Percentiles rank a stretch among this genome's conserved stretches.
Evolutionary conservation across 2,797 vertebrate genomes (phyloP).

Genomic region (Balearica regulorum): DNA sequence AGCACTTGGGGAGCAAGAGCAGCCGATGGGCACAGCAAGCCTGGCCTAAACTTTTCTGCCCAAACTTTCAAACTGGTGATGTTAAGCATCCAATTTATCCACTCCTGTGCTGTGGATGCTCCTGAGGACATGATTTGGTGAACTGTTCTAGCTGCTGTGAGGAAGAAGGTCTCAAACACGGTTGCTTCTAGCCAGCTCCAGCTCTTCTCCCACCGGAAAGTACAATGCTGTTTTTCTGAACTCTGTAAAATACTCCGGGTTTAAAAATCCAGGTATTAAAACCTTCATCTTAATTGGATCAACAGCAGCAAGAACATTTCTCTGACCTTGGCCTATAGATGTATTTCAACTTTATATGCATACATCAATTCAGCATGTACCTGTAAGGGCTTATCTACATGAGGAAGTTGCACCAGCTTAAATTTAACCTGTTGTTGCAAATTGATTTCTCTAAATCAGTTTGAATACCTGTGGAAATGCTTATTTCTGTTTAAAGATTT

Average conservation of each 20-base stretch:
- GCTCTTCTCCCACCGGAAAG: neutral
- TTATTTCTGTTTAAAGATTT: constrained; percentile 8
- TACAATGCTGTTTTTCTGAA: neutral
- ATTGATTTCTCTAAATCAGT: constrained; percentile 30
- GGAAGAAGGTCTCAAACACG: neutral
- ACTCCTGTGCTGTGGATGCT: neutral
- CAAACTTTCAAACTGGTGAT: neutral
- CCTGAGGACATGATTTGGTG: neutral
- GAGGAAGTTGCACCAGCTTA: neutral
- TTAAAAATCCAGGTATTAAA: neutral
- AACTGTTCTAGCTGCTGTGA: neutral
- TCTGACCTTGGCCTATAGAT: neutral
- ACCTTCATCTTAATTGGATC: constrained; percentile 26
- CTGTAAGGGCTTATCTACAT: neutral
- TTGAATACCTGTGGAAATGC: constrained; percentile 10
- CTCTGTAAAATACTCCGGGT: neutral
- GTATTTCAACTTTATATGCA: neutral
- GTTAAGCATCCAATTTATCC: neutral
- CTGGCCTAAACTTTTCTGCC: neutral
- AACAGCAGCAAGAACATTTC: neutral
- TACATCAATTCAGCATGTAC: neutral
- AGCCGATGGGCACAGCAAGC: fast-evolving
- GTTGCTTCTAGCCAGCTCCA: fast-evolving
- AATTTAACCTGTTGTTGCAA: constrained; percentile 11
- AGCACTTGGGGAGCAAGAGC: neutral